Percentiles rank a stretch among this genome's conserved stretches.
phyloP scores from a whole-genome alignment of 2,113 vertebrate species.

The Tragelaphus buxtoni region DNA sequence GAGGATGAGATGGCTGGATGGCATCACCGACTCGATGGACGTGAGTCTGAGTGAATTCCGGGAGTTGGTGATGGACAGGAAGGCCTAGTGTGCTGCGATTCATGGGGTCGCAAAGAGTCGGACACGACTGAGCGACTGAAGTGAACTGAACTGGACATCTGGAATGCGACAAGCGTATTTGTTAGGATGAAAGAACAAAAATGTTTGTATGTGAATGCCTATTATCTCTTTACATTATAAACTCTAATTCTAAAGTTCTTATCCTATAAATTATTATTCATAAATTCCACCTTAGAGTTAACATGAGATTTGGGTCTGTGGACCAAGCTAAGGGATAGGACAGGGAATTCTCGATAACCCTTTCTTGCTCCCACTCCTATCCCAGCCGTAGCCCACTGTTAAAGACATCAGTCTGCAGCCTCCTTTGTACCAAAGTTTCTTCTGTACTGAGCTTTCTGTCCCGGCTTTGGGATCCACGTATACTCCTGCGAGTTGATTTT shows the following conservation, averaged over 20 bases:
- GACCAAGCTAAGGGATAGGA: background rate
- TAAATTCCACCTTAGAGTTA: background rate
- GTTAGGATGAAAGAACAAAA: background rate
- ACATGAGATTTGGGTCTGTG: background rate
- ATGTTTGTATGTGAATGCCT: background rate
- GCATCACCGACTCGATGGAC: too few relatives aligned
- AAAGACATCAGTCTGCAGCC: background rate
- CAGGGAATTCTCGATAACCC: background rate
- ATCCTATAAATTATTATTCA: background rate
- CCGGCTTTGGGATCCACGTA: slow-evolving; percentile 53
- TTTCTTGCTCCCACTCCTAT: background rate
- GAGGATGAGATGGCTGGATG: too few relatives aligned
- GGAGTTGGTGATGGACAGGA: too few relatives aligned
- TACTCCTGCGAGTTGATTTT: slow-evolving; percentile 79
- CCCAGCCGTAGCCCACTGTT: background rate
- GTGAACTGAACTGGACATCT: background rate
- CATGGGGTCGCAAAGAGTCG: too few relatives aligned
- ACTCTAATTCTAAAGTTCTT: slow-evolving; percentile 31
- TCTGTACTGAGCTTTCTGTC: slow-evolving; percentile 58
- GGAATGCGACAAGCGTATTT: background rate
- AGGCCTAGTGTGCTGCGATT: too few relatives aligned
- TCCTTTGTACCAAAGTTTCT: slow-evolving; percentile 36
- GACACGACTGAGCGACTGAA: too few relatives aligned
- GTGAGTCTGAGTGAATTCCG: too few relatives aligned
- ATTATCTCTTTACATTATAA: background rate